Evolutionary conservation across 64 coral and sea anemone genomes (phyloP).

Genomic region (Orbicella faveolata): DNA sequence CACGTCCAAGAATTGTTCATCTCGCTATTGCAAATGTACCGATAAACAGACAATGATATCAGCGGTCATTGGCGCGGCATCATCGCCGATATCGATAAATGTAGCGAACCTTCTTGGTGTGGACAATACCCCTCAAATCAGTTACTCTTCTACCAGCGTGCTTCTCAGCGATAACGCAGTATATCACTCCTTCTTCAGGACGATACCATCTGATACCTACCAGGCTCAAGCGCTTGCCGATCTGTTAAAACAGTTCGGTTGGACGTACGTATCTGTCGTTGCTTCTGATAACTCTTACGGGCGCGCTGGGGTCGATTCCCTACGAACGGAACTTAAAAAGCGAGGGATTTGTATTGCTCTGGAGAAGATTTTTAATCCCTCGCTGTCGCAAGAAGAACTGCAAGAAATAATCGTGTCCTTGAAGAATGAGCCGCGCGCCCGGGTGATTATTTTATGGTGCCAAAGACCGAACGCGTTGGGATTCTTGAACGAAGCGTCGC

Average conservation of each 20-base stretch:
- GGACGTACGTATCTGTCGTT: conserved; percentile 86
- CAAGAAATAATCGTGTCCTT: conserved; percentile 53
- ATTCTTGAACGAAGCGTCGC: conserved; percentile 76
- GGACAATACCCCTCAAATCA: conserved; percentile 78
- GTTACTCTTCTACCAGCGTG: conserved; percentile 86
- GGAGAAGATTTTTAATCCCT: conserved; percentile 67
- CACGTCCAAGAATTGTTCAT: neutral
- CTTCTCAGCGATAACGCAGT: conserved; percentile 67
- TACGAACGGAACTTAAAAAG: conserved; percentile 69
- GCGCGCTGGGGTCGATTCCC: conserved; percentile 68
- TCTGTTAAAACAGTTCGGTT: conserved; percentile 65
- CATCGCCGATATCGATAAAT: conserved; percentile 70
- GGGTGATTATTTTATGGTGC: conserved; percentile 75
- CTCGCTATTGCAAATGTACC: conserved; percentile 26
- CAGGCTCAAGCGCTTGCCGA: conserved; percentile 85
- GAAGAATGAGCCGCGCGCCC: conserved; percentile 57
- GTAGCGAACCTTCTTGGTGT: conserved; percentile 67
- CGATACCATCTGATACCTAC: conserved; percentile 86
- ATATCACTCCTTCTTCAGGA: conserved; percentile 81
- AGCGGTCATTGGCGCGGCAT: conserved; percentile 85
- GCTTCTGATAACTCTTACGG: conserved; percentile 86
- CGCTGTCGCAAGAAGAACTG: conserved; percentile 53
- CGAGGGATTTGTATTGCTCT: conserved; percentile 69
- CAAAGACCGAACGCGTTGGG: conserved; percentile 79
- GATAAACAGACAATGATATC: conserved; percentile 27